Evolutionary conservation across 1,140 invertebrate species (phyloP), one percentile per base, ranked within the genome.

Genomic region (Drosophila obscura): DNA sequence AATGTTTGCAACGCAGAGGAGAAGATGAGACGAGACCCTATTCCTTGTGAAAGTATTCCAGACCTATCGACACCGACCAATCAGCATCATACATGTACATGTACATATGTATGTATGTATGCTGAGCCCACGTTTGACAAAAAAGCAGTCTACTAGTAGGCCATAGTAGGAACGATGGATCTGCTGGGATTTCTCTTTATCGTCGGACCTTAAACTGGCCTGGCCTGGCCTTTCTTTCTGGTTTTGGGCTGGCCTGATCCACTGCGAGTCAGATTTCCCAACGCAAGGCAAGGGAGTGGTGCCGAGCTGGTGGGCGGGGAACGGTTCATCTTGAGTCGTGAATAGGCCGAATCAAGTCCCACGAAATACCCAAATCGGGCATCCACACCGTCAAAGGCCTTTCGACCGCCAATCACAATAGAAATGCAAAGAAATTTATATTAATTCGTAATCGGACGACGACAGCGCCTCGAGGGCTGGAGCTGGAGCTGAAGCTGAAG

Each of bases 391-490:
- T 56, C 16, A 39, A 46, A 24, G 24, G 16, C n/a, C 63, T 50
- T 69, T 51, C 43, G 26, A 61, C 52, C 6, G 15, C 39, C 66
- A 35, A 4, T n/a, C 35, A 64, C 60, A 35, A 48, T 19, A 39
- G 44, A 66, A 53, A 60, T 39, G 51, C 57, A 57, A 77, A 87
- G 71, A 85, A 81, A 77, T 81, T 74, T 75, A 51, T 78, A 72
- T 72, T 87, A 78, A 87, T 81, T 87, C 69, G 74, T 73, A 80
- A 80, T 73, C 62, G 65, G 31, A 31, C 72, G 11, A 19, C 28
- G 62, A 16, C 72, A 60, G 72, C 73, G 57, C 22, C 39, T 51
- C 39, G 46, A 2, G 15, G 31, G 41, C 35, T 35, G 31, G 4
- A 11, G 31, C 3, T 5, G 11, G 8, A 11, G 31, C 2, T 4